A percentile compares a stretch with the other conserved stretches of the same genome.
Evolutionary conservation across 2,797 vertebrate species (phyloP).

Genomic region (Spinus olivaceus): DNA sequence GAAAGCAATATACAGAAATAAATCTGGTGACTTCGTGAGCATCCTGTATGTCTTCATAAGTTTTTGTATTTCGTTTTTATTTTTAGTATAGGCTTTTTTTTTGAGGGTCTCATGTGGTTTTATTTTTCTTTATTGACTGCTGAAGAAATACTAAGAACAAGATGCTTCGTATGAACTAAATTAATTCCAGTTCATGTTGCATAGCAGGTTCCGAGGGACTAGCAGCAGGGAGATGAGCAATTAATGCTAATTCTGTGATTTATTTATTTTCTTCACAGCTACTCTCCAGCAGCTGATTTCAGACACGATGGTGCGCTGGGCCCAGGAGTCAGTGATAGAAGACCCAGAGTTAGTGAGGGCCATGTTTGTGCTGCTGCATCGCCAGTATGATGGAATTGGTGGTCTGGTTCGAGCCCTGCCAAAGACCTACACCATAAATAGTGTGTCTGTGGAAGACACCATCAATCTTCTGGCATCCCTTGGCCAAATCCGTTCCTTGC

Average conservation of each 20-base stretch:
- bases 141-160: background rate
- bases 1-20: background rate
- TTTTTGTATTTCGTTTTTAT: background rate
- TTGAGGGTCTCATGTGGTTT: background rate
- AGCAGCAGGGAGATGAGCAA: background rate
- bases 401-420: constrained; percentile 90
- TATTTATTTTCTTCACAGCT: constrained; percentile 68
- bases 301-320: constrained; percentile 96
- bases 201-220: background rate
- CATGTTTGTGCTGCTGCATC: constrained; percentile 93
- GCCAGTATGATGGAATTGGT: constrained; percentile 93
- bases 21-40: background rate
- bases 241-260: background rate
- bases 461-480: constrained; percentile 92
- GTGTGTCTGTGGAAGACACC: constrained; percentile 92
- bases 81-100: background rate
- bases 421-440: constrained; percentile 95
- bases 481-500: constrained; percentile 92
- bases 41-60: background rate
- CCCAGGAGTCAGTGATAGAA: constrained; percentile 94
- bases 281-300: constrained; percentile 93
- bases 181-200: background rate
- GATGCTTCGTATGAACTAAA: background rate
- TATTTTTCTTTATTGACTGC: background rate
- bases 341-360: constrained; percentile 93